Base-by-base conservation (phyloP, 1,140 invertebrate species). In the Luehdorfia chinensis region DNA sequence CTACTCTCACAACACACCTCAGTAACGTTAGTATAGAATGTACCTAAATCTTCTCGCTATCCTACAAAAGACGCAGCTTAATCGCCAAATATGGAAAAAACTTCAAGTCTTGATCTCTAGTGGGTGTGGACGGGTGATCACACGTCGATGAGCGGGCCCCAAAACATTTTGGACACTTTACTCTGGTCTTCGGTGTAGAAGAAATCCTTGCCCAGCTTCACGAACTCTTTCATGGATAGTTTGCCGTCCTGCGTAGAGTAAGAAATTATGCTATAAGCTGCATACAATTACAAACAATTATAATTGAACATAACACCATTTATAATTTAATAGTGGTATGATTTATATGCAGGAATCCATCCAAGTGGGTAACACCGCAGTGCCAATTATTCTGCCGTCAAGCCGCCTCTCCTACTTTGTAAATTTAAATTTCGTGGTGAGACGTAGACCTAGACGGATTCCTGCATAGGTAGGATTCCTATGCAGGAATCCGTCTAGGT, bases 111-210 rank as follows among this genome's bases (percentile, higher is more conserved):
- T 39, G 21, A 14, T 25, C 4, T 39, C 12, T 8, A 2, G 7
- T 8, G 7, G 19, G 16, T 39, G 19, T 5, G 5, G 36, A 39
- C 36, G 19, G 28, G 4, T 39, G 36, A 18, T 71, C 50, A 74
- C 18, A 62, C 44, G 51, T 91, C 80, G 11, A 88, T 84, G 5
- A 96, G 76, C 4, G 94, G 94, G 23, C 94, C 94, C 93, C 94
- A 96, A 63, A 96, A 95, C 87, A 94, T 91, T 84, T 93, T 94
- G 61, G 93, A 94, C 25, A 94, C 92, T 59, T 87, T 90, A 1
- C 80, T 89, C 58, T 93, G 90, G 75, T 96, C 92, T 79, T 95
- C 93, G 1, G 91, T 91, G 8, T 93, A 78, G 79, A 95, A 94
- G 78, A 92, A 95, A 37, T 95, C 93, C 48, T 92, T 90, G 6